Conservation (phyloP, 1,140 invertebrate genomes). For the Agraylea sexmaculata region DNA sequence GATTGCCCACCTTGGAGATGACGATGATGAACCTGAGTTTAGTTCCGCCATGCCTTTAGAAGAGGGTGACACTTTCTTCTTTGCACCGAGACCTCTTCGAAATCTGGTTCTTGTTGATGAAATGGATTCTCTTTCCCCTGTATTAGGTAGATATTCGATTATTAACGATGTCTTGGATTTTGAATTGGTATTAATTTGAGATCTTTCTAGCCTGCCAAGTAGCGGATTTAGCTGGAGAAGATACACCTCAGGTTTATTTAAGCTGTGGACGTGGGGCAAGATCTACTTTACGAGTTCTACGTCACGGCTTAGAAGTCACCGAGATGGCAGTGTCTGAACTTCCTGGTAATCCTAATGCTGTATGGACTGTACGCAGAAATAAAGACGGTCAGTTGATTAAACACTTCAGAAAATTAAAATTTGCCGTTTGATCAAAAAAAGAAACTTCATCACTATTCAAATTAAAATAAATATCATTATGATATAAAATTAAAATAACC, state of each 20-base stretch:
- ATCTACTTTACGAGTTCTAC: slow-evolving; percentile 82
- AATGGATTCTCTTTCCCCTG: slow-evolving; percentile 92
- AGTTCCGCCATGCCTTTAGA: slow-evolving; percentile 96
- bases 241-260: slow-evolving; percentile 96
- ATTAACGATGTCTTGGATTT: neutral
- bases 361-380: slow-evolving; percentile 97
- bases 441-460: neutral
- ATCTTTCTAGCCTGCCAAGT: slow-evolving; percentile 47
- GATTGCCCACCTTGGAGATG: slow-evolving; percentile 97
- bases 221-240: slow-evolving; percentile 86
- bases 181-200: slow-evolving; percentile 5
- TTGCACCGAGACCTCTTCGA: slow-evolving; percentile 83
- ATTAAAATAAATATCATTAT: neutral
- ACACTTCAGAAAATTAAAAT: too few relatives aligned
- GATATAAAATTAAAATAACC: neutral
- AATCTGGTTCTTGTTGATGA: slow-evolving; percentile 98
- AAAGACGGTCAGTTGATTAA: slow-evolving; percentile 79
- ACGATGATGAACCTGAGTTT: slow-evolving; percentile 98
- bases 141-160: slow-evolving; percentile 58
- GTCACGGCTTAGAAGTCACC: slow-evolving; percentile 95
- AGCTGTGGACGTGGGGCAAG: slow-evolving; percentile 90
- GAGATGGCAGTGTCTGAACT: slow-evolving; percentile 99
- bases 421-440: too few relatives aligned
- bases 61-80: slow-evolving; percentile 99
- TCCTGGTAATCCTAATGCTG: slow-evolving; percentile 97